Evolutionary conservation across 2,113 vertebrate species (phyloP).

Genomic region (Bos indicus): DNA sequence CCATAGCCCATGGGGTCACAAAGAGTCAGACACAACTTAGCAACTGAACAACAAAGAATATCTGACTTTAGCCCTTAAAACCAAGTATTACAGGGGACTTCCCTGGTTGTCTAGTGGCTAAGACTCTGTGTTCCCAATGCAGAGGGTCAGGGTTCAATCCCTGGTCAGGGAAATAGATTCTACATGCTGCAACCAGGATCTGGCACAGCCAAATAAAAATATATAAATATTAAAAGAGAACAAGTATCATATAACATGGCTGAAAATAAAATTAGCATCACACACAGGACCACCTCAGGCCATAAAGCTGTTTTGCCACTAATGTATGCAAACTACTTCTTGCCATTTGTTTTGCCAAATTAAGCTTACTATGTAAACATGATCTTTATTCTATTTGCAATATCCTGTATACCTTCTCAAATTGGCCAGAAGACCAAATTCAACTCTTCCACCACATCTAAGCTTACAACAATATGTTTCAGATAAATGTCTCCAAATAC

Average conservation of each 20-base stretch:
- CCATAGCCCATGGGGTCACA: background rate
- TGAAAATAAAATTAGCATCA: constrained; percentile 28
- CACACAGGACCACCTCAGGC: constrained; percentile 2
- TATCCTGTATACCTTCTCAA: constrained; percentile 55
- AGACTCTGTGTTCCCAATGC: background rate
- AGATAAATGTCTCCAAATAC: constrained; percentile 52
- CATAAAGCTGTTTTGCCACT: background rate
- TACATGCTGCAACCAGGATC: background rate
- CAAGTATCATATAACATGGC: background rate
- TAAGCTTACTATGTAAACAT: constrained; percentile 28
- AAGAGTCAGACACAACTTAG: background rate
- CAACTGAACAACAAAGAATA: background rate
- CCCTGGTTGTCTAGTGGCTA: background rate
- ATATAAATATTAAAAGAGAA: background rate
- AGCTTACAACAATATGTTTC: constrained; percentile 63
- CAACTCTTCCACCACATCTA: constrained; percentile 55
- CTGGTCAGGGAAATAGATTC: background rate
- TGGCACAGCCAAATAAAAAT: background rate
- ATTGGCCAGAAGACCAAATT: constrained; percentile 49
- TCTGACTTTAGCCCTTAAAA: background rate
- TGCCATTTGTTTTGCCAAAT: constrained; percentile 36
- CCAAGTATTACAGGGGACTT: background rate
- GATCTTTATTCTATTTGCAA: constrained; percentile 61
- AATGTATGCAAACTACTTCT: constrained; percentile 19
- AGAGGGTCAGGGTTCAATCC: background rate